phyloP scores from a whole-genome alignment of 2,888 invertebrate genomes.

The Saturnia japonica region DNA sequence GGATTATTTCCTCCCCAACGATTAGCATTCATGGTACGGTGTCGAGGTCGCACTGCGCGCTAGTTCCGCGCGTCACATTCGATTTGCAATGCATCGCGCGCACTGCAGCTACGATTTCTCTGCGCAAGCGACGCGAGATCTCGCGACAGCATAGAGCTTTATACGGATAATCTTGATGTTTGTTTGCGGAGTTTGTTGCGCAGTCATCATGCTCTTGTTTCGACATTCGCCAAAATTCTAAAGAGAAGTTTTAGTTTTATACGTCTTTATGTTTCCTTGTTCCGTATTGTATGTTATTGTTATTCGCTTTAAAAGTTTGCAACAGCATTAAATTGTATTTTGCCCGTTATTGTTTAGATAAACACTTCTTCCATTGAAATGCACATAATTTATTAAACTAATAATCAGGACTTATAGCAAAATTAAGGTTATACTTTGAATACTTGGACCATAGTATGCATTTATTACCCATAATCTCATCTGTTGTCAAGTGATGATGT shows the following conservation, averaged over 20 bases:
- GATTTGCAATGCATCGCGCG: constrained; percentile 41
- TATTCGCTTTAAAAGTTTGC: background rate
- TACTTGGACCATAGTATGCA: too few relatives aligned
- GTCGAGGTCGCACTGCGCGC: constrained; percentile 19
- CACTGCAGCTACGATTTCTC: constrained; percentile 58
- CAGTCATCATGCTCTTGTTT: constrained; percentile 24
- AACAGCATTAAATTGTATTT: too few relatives aligned
- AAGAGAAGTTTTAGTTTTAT: background rate
- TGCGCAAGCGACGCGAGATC: constrained; percentile 42
- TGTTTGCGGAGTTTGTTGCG: constrained; percentile 30
- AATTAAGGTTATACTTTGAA: too few relatives aligned
- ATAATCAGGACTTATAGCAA: too few relatives aligned
- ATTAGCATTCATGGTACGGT: constrained; percentile 47
- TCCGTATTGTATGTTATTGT: background rate
- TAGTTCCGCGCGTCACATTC: constrained; percentile 34
- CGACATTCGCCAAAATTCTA: constrained; percentile 19
- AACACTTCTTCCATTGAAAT: too few relatives aligned
- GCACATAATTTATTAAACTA: too few relatives aligned
- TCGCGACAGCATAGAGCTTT: constrained; percentile 37
- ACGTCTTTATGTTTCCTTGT: background rate
- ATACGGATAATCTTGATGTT: constrained; percentile 43
- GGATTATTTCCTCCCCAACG: constrained; percentile 21
- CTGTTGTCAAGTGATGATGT: background rate
- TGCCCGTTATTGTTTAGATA: too few relatives aligned
- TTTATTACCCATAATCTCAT: too few relatives aligned